A percentile compares a stretch with the other conserved stretches of the same genome.
These are phyloP conservation scores for Lomographa bimaculata DNA, from an alignment of 2,888 invertebrate genomes.

Conservation along the genomic window DNA sequence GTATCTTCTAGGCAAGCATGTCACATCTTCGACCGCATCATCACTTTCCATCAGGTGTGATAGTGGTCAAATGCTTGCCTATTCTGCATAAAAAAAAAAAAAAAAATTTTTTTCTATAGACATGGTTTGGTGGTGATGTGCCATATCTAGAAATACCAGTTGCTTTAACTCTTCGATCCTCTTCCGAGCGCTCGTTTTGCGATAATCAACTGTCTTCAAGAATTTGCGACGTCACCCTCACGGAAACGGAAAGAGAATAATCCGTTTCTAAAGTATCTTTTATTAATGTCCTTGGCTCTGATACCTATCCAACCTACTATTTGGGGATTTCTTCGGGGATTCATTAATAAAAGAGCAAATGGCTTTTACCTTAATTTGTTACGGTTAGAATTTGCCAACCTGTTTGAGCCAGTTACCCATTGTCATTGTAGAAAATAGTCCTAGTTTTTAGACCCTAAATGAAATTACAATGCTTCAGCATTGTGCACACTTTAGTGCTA, in stretches of 20 bases:
- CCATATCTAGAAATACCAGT: no score
- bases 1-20: no score
- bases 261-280: constrained; percentile 54
- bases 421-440: no score
- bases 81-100: no score
- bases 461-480: no score
- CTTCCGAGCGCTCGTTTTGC: constrained; percentile 49
- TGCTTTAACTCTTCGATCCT: constrained; percentile 12
- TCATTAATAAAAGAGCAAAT: constrained; percentile 25
- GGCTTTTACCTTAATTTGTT: constrained; percentile 25
- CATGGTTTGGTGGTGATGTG: no score
- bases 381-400: constrained; percentile 19
- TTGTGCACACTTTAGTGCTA: no score
- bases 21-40: no score
- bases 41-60: no score
- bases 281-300: constrained; percentile 41
- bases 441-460: no score
- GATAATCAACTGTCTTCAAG: constrained; percentile 66
- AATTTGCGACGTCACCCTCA: constrained; percentile 54
- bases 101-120: no score
- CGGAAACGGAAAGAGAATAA: constrained; percentile 46
- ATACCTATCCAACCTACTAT: constrained; percentile 35
- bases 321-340: constrained; percentile 34
- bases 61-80: no score
- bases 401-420: constrained; percentile 11